Conservation (phyloP, 2,113 vertebrate genomes). For the Ptilorrhoa leucosticta region DNA sequence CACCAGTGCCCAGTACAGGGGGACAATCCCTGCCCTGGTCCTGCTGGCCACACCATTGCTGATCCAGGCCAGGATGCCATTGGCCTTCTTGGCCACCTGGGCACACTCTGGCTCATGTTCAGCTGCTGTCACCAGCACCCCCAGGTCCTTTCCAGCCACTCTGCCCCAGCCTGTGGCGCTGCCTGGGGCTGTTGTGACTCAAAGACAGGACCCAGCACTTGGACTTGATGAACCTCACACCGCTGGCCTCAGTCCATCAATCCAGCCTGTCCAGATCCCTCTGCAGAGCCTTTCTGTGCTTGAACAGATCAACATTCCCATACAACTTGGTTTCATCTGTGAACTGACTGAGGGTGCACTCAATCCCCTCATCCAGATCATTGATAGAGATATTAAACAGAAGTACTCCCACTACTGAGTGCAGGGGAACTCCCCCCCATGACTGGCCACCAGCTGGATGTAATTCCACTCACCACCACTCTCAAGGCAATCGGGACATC, state of each 20-base stretch:
- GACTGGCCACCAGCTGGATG: accelerated
- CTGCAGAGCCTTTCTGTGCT: not conserved
- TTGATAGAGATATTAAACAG: not conserved
- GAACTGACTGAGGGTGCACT: not conserved
- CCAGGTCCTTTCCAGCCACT: not conserved
- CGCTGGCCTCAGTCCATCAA: accelerated
- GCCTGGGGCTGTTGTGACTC: not conserved
- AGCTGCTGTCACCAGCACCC: not conserved
- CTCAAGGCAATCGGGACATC: no score
- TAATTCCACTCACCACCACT: not conserved
- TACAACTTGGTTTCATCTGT: not conserved
- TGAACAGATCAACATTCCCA: not conserved
- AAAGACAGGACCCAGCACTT: accelerated
- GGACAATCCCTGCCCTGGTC: not conserved
- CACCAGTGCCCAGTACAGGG: not conserved
- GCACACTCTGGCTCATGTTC: not conserved
- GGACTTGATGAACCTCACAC: not conserved
- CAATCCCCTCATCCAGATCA: not conserved
- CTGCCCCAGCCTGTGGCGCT: not conserved
- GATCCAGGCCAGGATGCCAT: not conserved
- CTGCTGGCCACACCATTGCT: not conserved
- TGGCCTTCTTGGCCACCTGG: not conserved
- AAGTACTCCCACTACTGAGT: not conserved
- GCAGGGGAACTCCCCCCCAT: not conserved
- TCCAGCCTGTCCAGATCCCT: not conserved